These are phyloP conservation scores for Gallinago media DNA, from an alignment of 2,113 vertebrate species.

Conservation along the genomic window DNA sequence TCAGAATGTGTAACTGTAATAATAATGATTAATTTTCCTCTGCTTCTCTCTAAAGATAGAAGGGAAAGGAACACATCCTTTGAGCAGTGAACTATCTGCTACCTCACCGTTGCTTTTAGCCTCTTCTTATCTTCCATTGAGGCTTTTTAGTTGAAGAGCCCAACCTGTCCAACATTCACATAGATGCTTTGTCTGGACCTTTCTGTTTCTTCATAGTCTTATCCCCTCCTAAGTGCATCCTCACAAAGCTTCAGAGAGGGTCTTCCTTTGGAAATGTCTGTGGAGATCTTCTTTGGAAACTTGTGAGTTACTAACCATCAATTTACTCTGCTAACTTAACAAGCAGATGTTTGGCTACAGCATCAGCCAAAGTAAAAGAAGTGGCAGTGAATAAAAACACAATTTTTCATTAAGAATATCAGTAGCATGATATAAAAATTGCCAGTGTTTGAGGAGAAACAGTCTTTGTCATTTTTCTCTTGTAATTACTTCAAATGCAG, in stretches of 20 bases:
- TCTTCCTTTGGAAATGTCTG: not conserved
- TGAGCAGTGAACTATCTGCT: not conserved
- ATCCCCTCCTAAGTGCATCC: not conserved
- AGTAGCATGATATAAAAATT: conserved; percentile 42
- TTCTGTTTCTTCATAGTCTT: not conserved
- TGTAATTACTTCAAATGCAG: conserved; percentile 49
- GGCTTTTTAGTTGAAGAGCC: not conserved
- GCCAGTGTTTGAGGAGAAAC: conserved; percentile 65
- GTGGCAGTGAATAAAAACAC: not conserved
- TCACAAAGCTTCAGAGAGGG: not conserved
- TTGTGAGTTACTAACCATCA: not conserved
- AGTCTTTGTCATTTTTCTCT: conserved; percentile 49
- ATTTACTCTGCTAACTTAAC: not conserved
- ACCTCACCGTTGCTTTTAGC: not conserved
- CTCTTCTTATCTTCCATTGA: not conserved
- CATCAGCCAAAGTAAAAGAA: not conserved
- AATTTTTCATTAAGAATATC: conserved; percentile 17
- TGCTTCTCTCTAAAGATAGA: not conserved
- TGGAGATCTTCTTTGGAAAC: conserved; percentile 1
- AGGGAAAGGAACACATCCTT: not conserved
- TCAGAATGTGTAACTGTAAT: not conserved
- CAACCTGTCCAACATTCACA: not conserved
- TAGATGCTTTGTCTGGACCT: not conserved
- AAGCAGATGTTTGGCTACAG: conserved; percentile 47
- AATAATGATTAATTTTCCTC: not conserved